A percentile compares a stretch with the other conserved stretches of the same genome.
These are phyloP conservation scores for Teleopsis dalmanni DNA, from an alignment of 1,140 invertebrate genomes.

Conservation along the genomic window DNA sequence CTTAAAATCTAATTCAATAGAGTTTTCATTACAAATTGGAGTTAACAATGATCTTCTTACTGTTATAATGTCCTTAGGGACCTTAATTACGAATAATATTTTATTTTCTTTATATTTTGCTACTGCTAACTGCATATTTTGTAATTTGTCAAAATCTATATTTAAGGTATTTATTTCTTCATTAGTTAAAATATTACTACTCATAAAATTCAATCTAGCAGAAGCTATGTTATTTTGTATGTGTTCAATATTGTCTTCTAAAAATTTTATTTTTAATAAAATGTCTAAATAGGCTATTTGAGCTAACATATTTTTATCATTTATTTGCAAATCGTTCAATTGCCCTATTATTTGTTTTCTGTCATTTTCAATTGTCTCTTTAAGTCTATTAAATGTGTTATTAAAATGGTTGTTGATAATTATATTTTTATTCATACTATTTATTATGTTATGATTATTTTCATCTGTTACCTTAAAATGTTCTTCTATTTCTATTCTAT, in stretches of 20 bases:
- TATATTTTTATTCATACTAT: not conserved
- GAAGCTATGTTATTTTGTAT: slow-evolving; percentile 4
- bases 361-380: not conserved
- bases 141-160: not conserved
- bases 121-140: not conserved
- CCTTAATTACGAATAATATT: not conserved
- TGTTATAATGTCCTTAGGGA: not conserved
- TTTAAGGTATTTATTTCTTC: not conserved
- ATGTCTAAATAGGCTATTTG: slow-evolving; percentile 1
- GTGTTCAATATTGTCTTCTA: slow-evolving; percentile 2
- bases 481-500: not conserved
- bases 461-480: not conserved
- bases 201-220: not conserved
- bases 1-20: not conserved
- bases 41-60: not conserved
- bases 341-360: not conserved
- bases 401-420: not conserved
- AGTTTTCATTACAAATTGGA: not conserved
- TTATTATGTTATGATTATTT: not conserved
- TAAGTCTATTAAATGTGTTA: not conserved
- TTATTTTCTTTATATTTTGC: not conserved
- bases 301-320: not conserved
- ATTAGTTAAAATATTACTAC: slow-evolving; percentile 2
- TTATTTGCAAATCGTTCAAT: not conserved
- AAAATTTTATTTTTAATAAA: not conserved